These are phyloP conservation scores for Ectemnius lituratus DNA, from an alignment of 2,888 invertebrate species.

Conservation along the genomic window DNA sequence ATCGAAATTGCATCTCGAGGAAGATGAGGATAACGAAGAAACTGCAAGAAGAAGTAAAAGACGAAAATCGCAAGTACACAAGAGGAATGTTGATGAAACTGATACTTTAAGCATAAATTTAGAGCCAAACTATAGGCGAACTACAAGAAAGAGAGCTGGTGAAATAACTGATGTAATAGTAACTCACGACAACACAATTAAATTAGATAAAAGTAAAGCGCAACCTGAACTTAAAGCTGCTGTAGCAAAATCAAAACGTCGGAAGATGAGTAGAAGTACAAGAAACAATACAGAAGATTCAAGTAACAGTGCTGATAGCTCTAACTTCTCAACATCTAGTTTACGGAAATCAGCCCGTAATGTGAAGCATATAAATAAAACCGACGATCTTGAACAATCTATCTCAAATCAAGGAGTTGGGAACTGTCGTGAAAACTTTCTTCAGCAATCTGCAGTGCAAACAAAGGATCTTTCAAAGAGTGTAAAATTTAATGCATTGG, in stretches of 20 bases:
- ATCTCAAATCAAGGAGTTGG: no score
- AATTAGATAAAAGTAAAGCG: slow-evolving; percentile 26
- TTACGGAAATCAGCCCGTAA: slow-evolving; percentile 41
- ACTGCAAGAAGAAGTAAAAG: slow-evolving; percentile 70
- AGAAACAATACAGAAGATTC: slow-evolving; percentile 23
- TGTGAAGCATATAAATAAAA: slow-evolving; percentile 18
- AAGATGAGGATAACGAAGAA: slow-evolving; percentile 26
- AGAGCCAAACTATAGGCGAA: slow-evolving; percentile 28
- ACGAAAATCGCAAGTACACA: slow-evolving; percentile 63
- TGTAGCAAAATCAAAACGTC: slow-evolving; percentile 49
- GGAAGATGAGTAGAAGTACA: slow-evolving; percentile 18
- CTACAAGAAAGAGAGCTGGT: slow-evolving; percentile 32
- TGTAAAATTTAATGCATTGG: no score
- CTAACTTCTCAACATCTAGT: not conserved
- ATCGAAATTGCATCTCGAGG: slow-evolving; percentile 24
- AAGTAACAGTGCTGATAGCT: slow-evolving; percentile 26
- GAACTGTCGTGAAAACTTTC: not conserved
- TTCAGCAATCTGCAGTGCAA: no score
- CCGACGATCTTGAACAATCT: not conserved
- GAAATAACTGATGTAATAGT: slow-evolving; percentile 22
- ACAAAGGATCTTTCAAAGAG: no score
- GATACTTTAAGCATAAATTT: not conserved
- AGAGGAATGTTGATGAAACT: slow-evolving; percentile 21
- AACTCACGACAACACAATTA: slow-evolving; percentile 9
- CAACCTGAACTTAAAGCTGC: slow-evolving; percentile 34